phyloP scores from a whole-genome alignment of 2,888 invertebrate genomes.

The Calameuta idolon region DNA sequence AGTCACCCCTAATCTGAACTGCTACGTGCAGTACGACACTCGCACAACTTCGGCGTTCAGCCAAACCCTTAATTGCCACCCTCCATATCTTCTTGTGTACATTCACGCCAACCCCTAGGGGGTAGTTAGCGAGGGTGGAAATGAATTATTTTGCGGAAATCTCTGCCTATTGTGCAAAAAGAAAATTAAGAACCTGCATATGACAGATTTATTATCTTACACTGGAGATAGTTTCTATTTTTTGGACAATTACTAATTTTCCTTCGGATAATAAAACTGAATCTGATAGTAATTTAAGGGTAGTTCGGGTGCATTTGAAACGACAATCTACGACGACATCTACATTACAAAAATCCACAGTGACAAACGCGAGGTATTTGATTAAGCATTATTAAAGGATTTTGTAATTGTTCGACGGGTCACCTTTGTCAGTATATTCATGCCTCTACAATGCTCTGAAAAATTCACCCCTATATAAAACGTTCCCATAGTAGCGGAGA shows the following conservation, averaged over 20 bases:
- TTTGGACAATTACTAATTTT: not conserved
- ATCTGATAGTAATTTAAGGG: not conserved
- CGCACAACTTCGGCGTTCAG: not conserved
- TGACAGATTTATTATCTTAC: not conserved
- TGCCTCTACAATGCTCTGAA: conserved; percentile 27
- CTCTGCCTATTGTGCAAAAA: not conserved
- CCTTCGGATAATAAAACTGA: not conserved
- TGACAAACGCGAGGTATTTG: not conserved
- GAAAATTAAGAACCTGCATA: not conserved
- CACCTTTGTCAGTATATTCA: not conserved
- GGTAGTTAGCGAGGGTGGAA: not conserved
- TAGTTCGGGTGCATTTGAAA: not conserved
- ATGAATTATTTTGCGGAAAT: not conserved
- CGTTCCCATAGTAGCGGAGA: conserved; percentile 50
- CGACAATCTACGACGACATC: not conserved
- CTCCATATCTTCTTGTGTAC: not conserved
- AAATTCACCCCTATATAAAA: conserved; percentile 45
- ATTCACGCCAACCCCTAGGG: not conserved
- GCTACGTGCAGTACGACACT: not conserved
- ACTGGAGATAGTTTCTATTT: not conserved
- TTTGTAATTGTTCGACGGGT: not conserved
- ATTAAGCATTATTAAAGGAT: not conserved
- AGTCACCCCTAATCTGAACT: not conserved
- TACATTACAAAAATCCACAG: not conserved
- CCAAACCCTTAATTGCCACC: not conserved